Conservation (phyloP, 2,797 vertebrate species). For the Carcharodon carcharias region DNA sequence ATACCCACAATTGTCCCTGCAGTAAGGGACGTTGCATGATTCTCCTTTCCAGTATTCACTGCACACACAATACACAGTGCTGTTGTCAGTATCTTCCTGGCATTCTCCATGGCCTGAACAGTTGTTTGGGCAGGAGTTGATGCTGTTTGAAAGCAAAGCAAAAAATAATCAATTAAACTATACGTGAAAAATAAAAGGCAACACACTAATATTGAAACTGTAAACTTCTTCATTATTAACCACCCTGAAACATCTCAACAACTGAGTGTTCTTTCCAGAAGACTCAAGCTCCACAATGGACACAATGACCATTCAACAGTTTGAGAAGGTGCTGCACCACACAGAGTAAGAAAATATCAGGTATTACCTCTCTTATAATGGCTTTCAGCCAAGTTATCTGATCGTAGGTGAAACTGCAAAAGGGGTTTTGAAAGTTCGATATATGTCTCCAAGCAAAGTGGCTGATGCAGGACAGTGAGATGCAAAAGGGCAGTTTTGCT, state of each 20-base stretch:
- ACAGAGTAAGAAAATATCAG: not conserved
- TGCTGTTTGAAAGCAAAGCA: slow-evolving; percentile 51
- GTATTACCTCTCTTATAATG: not conserved
- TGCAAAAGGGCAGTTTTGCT: too few species aligned
- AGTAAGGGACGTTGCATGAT: slow-evolving; percentile 81
- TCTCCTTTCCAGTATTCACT: slow-evolving; percentile 78
- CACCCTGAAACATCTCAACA: not conserved
- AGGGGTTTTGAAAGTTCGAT: not conserved
- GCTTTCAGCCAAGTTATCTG: not conserved
- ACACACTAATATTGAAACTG: not conserved
- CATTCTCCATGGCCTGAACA: slow-evolving; percentile 83
- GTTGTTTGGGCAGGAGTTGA: slow-evolving; percentile 85
- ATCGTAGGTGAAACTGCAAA: not conserved
- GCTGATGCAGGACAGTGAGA: too few species aligned
- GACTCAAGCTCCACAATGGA: not conserved
- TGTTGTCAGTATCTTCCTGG: slow-evolving; percentile 53
- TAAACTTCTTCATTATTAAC: not conserved
- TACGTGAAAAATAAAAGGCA: not conserved
- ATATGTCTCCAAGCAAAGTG: not conserved
- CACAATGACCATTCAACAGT: not conserved
- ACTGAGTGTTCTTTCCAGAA: not conserved
- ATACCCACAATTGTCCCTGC: slow-evolving; percentile 65
- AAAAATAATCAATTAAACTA: not conserved
- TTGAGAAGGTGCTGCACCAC: not conserved
- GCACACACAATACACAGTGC: slow-evolving; percentile 69